Base-by-base conservation (phyloP, 1,140 invertebrate genomes). In the Bombus picipes region DNA sequence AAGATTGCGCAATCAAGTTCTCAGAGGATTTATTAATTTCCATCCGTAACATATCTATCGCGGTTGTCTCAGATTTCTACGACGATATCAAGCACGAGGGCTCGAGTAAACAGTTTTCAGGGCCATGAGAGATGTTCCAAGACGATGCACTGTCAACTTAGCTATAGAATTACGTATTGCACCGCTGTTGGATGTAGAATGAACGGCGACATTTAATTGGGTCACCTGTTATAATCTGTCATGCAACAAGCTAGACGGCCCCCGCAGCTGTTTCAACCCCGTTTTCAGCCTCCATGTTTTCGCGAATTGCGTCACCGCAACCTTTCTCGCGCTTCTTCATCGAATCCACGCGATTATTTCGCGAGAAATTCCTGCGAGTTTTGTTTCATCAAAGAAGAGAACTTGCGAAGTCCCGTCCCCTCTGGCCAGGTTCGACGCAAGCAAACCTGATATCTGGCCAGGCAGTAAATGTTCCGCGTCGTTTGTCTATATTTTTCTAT, bases 141-240 rank as follows among this genome's bases (percentile, higher is more conserved):
- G 81, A 75, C 59, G 72, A 37, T 32, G 39, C 22, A 72, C 57
- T 37, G 81, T 41, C 71, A 53, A 65, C 28, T 66, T 39, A 25
- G 39, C 47, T 53, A 43, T 57, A 13, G 57, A 85, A 81, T 85
- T 73, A 73, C 77, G 57, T 57, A 76, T 76, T 34, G 62, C 72
- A 34, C 5, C 39, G 65, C 25, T 9, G 32, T 62, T n/a, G 47
- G 41, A 32, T 47, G 84, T 74, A 47, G 22, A 62, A 41, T 10
- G 86, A 70, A 75, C 82, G 71, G 68, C 80, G 80, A 83, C 88
- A 90, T 91, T 92, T 93, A 93, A 93, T 93, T 92, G 91, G 92
- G 92, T 93, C 92, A 93, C 89, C 87, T 88, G 88, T 92, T 93
- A 92, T 91, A 92, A 93, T 93, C 89, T 91, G 90, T 91, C 90